phyloP scores from a whole-genome alignment of 1,140 invertebrate genomes.

The Ectropis grisescens region DNA sequence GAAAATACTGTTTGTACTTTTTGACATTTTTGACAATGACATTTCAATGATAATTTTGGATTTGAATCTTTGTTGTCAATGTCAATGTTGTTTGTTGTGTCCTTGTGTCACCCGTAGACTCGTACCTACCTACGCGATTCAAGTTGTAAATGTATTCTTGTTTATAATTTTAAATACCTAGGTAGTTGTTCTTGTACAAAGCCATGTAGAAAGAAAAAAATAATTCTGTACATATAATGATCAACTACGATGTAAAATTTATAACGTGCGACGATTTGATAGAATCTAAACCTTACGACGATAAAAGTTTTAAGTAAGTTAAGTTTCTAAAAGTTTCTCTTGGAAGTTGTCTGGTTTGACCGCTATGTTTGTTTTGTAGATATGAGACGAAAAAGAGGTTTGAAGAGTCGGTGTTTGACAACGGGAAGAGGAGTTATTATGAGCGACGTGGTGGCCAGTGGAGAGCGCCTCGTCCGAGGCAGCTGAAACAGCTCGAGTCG shows the following conservation, averaged over 20 bases:
- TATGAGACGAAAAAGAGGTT: conserved; percentile 52
- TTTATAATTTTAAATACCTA: no score
- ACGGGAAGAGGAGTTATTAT: conserved; percentile 38
- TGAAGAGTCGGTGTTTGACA: conserved; percentile 42
- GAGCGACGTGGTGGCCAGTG: conserved; percentile 39
- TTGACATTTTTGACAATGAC: no score
- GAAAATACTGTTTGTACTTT: no score
- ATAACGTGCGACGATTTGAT: conserved; percentile 36
- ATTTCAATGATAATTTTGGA: no score
- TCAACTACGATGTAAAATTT: conserved; percentile 53
- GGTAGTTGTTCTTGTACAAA: no score
- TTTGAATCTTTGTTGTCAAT: no score
- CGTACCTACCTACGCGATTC: no score
- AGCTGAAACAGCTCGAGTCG: conserved; percentile 43
- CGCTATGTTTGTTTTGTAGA: conserved; percentile 18
- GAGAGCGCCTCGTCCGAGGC: conserved; percentile 29
- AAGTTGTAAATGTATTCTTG: no score
- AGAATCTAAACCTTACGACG: conserved; percentile 45
- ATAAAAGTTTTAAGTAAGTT: conserved; percentile 57
- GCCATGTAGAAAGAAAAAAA: no score
- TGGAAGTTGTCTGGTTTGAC: not conserved
- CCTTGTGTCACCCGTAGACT: no score
- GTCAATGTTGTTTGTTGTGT: no score
- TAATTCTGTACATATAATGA: conserved; percentile 24
- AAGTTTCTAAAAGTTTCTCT: conserved; percentile 6